A percentile compares a stretch with the other conserved stretches of the same genome.
Evolutionary conservation across 2,113 vertebrate genomes (phyloP).

Genomic region (Xyliphius kryptos): DNA sequence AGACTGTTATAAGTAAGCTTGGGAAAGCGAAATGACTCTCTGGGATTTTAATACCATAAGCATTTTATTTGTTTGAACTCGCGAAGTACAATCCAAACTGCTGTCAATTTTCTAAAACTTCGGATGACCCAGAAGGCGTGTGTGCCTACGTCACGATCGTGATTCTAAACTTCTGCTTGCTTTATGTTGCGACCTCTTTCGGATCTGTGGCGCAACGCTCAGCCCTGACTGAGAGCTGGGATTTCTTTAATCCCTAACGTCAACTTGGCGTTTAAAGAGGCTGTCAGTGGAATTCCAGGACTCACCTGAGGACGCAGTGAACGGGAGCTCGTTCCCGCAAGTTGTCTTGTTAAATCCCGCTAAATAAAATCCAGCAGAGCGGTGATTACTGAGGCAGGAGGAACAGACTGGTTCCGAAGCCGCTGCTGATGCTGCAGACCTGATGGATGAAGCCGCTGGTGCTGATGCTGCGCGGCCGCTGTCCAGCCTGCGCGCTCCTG

Average conservation of each 20-base stretch:
- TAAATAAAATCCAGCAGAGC: constrained; percentile 30
- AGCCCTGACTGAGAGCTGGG: too few relatives aligned
- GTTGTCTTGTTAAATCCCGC: constrained; percentile 17
- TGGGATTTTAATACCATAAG: too few relatives aligned
- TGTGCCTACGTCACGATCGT: background rate
- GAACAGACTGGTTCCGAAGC: too few relatives aligned
- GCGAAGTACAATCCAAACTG: background rate
- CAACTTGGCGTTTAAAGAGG: background rate
- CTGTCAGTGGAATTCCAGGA: constrained; percentile 29
- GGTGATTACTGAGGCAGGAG: background rate
- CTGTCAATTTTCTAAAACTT: background rate
- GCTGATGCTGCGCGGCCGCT: constrained; percentile 53
- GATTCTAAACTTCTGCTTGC: background rate
- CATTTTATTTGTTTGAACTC: background rate
- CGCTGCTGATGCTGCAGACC: too few relatives aligned
- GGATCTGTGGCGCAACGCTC: background rate
- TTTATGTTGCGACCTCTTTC: background rate
- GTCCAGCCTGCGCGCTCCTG: constrained; percentile 73
- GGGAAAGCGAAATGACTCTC: too few relatives aligned
- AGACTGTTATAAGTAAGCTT: too few relatives aligned
- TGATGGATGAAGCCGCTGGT: too few relatives aligned
- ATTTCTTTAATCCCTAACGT: background rate
- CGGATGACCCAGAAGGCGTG: background rate
- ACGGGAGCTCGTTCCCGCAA: constrained; percentile 14
- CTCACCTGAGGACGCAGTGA: constrained; percentile 33